phyloP scores from a whole-genome alignment of 2,888 invertebrate species.

The Watsonalla binaria region DNA sequence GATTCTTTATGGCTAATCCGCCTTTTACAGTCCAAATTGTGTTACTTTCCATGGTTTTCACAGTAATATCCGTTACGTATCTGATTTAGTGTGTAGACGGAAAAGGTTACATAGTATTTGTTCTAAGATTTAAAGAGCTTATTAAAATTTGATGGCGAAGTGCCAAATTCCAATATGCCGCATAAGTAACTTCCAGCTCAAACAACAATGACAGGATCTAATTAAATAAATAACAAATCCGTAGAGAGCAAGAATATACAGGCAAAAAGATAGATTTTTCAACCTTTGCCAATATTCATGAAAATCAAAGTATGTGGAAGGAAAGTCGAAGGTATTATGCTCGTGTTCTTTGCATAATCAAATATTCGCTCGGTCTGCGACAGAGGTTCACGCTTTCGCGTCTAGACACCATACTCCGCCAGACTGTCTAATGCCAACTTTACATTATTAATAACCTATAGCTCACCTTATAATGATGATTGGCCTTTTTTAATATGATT shows the following conservation, averaged over 20 bases:
- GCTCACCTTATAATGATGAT: conserved; percentile 31
- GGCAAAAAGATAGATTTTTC: not conserved
- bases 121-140: too few relatives aligned
- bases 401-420: conserved; percentile 42
- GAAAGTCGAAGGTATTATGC: conserved; percentile 23
- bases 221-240: too few relatives aligned
- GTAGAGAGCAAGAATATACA: not conserved
- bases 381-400: conserved; percentile 46
- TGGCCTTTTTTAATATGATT: conserved; percentile 36
- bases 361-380: conserved; percentile 53
- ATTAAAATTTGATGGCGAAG: too few relatives aligned
- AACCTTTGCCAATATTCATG: not conserved
- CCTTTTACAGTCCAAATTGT: not conserved
- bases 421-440: conserved; percentile 40
- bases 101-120: too few relatives aligned
- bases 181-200: too few relatives aligned
- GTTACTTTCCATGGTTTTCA: not conserved
- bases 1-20: conserved; percentile 31
- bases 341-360: conserved; percentile 59
- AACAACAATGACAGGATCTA: too few relatives aligned
- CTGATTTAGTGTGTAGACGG: too few relatives aligned
- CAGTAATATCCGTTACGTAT: too few relatives aligned
- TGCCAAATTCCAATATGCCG: too few relatives aligned
- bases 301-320: not conserved
- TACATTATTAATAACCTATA: conserved; percentile 47